A percentile compares a stretch with the other conserved stretches of the same genome.
Evolutionary conservation across 2,113 vertebrate species (phyloP).

Genomic region (Brachypodius melanocephalos): DNA sequence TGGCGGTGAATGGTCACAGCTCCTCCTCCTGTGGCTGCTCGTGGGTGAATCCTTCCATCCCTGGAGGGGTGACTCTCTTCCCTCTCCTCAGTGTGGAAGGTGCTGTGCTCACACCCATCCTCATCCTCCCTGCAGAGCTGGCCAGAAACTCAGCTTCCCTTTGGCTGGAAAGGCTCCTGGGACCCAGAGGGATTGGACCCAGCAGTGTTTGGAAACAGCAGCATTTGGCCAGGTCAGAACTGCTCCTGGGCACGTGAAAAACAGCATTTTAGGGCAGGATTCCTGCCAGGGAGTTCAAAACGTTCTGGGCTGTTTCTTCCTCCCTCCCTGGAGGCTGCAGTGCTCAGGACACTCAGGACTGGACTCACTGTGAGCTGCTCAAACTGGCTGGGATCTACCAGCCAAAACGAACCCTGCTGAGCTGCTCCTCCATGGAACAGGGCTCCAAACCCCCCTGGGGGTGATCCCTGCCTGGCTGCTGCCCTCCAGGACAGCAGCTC

Average conservation of each 20-base stretch:
- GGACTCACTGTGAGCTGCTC: neutral
- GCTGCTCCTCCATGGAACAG: neutral
- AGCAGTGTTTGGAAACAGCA: accelerated
- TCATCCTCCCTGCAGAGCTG: neutral
- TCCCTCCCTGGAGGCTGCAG: neutral
- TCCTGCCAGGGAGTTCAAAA: neutral
- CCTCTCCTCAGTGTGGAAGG: accelerated
- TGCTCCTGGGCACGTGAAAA: neutral
- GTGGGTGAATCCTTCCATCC: neutral
- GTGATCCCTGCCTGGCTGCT: neutral
- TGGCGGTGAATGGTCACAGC: neutral
- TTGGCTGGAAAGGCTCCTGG: neutral
- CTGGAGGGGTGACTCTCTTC: neutral
- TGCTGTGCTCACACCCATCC: neutral
- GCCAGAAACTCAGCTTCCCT: neutral
- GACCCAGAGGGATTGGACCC: neutral
- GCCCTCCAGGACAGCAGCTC: neutral
- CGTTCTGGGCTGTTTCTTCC: neutral
- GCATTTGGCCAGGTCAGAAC: neutral
- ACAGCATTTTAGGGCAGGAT: neutral
- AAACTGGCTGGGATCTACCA: neutral
- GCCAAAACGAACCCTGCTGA: neutral
- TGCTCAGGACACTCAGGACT: neutral
- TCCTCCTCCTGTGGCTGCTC: neutral
- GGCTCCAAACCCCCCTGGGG: neutral